Conservation (phyloP, 2,888 invertebrate genomes). For the Ichneumon xanthorius region DNA sequence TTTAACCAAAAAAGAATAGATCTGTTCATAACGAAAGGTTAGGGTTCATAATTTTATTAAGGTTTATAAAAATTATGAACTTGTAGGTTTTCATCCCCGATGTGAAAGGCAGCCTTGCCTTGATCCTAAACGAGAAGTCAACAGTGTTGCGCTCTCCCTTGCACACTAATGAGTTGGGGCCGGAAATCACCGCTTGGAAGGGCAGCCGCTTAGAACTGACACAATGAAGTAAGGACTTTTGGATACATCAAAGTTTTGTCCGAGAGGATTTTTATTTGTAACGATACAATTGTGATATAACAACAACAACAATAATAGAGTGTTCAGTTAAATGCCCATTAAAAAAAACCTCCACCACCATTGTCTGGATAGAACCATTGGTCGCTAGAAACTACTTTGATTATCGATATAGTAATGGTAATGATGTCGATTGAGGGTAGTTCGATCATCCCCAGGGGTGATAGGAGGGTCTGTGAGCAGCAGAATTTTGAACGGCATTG, state of each 20-base stretch:
- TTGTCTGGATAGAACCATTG: conserved; percentile 12
- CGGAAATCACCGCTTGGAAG: too few species aligned
- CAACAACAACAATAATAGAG: conserved; percentile 23
- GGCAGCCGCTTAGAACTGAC: too few species aligned
- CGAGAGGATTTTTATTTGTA: conserved; percentile 39
- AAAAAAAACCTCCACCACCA: conserved; percentile 52
- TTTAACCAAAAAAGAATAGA: too few species aligned
- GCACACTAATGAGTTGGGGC: too few species aligned
- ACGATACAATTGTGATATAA: conserved; percentile 37
- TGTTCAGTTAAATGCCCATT: conserved; percentile 26
- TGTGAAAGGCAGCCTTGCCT: too few species aligned
- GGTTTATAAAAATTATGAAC: too few species aligned
- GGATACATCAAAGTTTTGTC: background rate
- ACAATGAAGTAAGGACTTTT: background rate
- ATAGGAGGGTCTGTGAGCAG: conserved; percentile 74
- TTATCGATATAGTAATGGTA: conserved; percentile 26
- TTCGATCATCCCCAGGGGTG: conserved; percentile 79
- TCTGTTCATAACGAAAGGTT: too few species aligned
- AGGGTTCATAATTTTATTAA: too few species aligned
- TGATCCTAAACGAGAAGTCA: too few species aligned
- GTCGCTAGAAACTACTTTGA: conserved; percentile 26
- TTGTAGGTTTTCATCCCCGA: too few species aligned
- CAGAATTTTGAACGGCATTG: conserved; percentile 79
- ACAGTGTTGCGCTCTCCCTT: too few species aligned
- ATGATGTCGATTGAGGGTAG: background rate